Conservation (phyloP, 2,888 invertebrate genomes). For the Caenorhabditis sp. region DNA sequence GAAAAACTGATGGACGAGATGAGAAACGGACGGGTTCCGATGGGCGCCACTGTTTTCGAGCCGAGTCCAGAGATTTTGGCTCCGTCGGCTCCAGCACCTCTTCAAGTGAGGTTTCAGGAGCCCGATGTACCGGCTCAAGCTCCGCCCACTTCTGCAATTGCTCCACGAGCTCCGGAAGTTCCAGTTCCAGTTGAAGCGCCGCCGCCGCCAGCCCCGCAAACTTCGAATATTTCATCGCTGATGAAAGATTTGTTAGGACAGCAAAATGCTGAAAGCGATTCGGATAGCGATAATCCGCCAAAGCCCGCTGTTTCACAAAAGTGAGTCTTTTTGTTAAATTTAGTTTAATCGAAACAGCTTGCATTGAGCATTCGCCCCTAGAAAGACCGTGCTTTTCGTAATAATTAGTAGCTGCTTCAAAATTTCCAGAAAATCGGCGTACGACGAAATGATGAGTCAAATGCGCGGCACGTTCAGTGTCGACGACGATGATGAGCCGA, state of each 20-base stretch:
- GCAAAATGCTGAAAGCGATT: no score
- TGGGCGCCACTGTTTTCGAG: not conserved
- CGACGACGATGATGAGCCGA: not conserved
- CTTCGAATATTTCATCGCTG: no score
- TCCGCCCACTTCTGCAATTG: not conserved
- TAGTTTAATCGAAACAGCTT: not conserved
- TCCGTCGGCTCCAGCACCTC: not conserved
- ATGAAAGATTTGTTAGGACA: no score
- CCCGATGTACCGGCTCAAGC: not conserved
- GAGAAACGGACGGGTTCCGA: not conserved
- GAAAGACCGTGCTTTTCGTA: no score
- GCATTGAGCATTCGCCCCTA: not conserved
- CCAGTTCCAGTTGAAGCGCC: no score
- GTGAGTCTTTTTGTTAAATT: no score
- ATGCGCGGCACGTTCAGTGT: not conserved
- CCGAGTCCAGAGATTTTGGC: not conserved
- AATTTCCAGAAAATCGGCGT: no score
- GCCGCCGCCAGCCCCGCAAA: no score
- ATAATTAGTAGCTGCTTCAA: no score
- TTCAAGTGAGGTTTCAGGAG: not conserved
- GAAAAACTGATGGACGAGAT: slow-evolving; percentile 31
- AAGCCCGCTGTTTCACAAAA: no score
- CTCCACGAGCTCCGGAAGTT: no score
- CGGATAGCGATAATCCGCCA: no score
- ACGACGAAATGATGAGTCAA: not conserved